Evolutionary conservation across 1,140 invertebrate genomes (phyloP).

Genomic region (Drosophila bocqueti): DNA sequence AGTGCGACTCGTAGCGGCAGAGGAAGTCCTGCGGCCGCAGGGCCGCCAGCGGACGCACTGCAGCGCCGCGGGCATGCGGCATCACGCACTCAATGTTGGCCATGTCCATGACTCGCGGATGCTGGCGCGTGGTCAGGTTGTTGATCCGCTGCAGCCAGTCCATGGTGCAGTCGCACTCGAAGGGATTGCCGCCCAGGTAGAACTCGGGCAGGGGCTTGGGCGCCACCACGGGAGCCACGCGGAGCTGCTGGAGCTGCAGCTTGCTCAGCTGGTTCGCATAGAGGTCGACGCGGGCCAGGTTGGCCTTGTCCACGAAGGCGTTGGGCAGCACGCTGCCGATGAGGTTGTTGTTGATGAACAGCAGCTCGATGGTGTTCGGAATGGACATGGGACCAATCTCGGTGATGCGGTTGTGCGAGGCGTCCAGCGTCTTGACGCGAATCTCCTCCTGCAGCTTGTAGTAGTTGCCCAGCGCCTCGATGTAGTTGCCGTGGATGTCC

Average conservation of each 20-base stretch:
- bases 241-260: constrained; percentile 92
- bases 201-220: constrained; percentile 92
- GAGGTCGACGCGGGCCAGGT: constrained; percentile 94
- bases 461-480: constrained; percentile 94
- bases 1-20: constrained; percentile 96
- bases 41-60: constrained; percentile 89
- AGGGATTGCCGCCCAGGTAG: constrained; percentile 95
- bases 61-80: constrained; percentile 90
- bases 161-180: constrained; percentile 96
- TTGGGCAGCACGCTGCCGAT: constrained; percentile 92
- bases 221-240: constrained; percentile 89
- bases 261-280: constrained; percentile 94
- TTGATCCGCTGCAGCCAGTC: constrained; percentile 95
- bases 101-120: constrained; percentile 94
- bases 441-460: constrained; percentile 93
- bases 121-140: constrained; percentile 92
- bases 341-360: constrained; percentile 96
- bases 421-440: constrained; percentile 92
- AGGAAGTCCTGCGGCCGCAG: constrained; percentile 92
- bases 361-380: constrained; percentile 94
- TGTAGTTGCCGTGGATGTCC: constrained; percentile 95
- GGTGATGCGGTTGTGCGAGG: constrained; percentile 94
- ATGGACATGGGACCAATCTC: constrained; percentile 92
- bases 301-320: constrained; percentile 93
- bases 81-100: constrained; percentile 94